phyloP scores from a whole-genome alignment of 2,113 vertebrate species.

The Chloropsis hardwickii region DNA sequence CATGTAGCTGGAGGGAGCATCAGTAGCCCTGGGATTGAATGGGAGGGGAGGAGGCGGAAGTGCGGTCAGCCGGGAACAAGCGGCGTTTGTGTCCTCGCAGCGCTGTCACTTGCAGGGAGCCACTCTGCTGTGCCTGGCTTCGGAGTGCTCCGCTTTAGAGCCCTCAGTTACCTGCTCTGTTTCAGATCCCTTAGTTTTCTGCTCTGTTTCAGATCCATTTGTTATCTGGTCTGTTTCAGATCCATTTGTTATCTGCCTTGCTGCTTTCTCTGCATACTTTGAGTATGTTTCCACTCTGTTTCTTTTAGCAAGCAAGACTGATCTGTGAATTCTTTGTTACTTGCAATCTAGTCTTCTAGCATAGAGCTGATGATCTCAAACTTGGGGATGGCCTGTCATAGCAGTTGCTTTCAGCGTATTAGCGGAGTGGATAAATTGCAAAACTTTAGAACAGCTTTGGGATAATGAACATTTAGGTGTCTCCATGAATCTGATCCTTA shows the following conservation, averaged over 20 bases:
- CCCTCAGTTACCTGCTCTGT: no score
- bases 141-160: not conserved
- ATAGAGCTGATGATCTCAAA: not conserved
- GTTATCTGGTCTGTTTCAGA: not conserved
- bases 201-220: fast-evolving
- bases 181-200: no score
- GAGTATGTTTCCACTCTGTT: not conserved
- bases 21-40: not conserved
- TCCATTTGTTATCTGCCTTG: not conserved
- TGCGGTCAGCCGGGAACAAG: not conserved
- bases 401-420: not conserved
- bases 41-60: conserved; percentile 34
- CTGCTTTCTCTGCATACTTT: not conserved
- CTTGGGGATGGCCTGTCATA: not conserved
- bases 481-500: not conserved
- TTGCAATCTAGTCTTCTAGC: not conserved
- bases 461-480: not conserved
- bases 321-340: not conserved
- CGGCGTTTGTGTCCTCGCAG: not conserved
- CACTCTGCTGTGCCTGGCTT: not conserved
- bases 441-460: not conserved
- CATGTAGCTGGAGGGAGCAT: not conserved
- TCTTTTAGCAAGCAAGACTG: not conserved
- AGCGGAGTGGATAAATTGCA: not conserved
- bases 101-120: not conserved